A percentile compares a stretch with the other conserved stretches of the same genome.
Conservation (phyloP, 2,888 invertebrate genomes). For the Herminia tarsipennalis region DNA sequence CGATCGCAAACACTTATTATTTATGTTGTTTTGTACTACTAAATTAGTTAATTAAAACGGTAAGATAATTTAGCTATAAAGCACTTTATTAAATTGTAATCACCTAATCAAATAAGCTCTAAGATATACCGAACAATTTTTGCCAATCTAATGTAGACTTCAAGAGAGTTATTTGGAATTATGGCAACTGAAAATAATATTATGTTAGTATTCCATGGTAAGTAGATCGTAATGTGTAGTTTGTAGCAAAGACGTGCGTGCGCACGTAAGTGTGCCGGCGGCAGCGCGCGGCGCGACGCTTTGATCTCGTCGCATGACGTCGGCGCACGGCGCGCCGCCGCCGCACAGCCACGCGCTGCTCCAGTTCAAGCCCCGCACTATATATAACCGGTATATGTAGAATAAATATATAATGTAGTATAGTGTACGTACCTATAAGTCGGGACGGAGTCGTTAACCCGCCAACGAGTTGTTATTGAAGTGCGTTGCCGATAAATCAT, state of each 20-base stretch:
- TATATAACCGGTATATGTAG: neutral
- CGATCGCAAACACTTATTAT: too few relatives aligned
- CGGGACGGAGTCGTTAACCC: slow-evolving; percentile 19
- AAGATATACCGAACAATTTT: too few relatives aligned
- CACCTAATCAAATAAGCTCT: too few relatives aligned
- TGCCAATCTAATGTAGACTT: too few relatives aligned
- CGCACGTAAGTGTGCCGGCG: neutral
- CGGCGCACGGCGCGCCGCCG: slow-evolving; percentile 3
- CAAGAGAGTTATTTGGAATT: too few relatives aligned
- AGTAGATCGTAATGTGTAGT: neutral
- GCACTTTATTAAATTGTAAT: too few relatives aligned
- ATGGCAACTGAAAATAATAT: neutral
- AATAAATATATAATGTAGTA: neutral
- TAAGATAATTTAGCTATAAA: too few relatives aligned
- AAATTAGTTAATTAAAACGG: too few relatives aligned
- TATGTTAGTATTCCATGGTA: neutral
- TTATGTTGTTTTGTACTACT: too few relatives aligned
- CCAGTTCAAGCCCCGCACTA: slow-evolving; percentile 4
- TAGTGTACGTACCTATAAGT: neutral
- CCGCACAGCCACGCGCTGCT: slow-evolving; percentile 5
- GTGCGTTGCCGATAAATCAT: slow-evolving; percentile 20
- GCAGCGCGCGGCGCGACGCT: neutral
- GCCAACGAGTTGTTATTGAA: slow-evolving; percentile 19
- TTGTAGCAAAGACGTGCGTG: neutral
- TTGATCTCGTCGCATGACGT: slow-evolving; percentile 14